Base-by-base conservation (phyloP, 1,140 invertebrate species). In the Whitmania pigra region DNA sequence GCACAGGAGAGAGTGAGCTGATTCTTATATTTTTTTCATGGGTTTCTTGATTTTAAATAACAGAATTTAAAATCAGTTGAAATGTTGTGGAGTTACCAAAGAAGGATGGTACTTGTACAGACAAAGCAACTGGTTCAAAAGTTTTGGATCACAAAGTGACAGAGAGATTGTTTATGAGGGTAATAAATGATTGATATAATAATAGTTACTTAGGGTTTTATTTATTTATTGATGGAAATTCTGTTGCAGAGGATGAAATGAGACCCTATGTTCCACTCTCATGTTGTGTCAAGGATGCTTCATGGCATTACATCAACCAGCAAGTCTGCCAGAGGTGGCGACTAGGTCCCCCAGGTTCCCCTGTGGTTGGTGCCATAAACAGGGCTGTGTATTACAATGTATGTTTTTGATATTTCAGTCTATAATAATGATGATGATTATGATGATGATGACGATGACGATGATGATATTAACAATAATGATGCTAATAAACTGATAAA, bases 21-120 rank as follows among this genome's bases (percentile, higher is more conserved):
- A 53, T 53, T 4, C 29, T 20, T 17, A 53, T 18, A 53, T 49
- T 20, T 68, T 18, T 68, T 40, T 9, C 2, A 3, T 31, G n/a
- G 18, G 13, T 22, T 31, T 20, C 25, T n/a, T n/a, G n/a, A 7
- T 4, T 70, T 43, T 70, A 20, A 70, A 68, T 68, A 29, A 6
- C 9, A 7, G 1, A 4, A 68, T 27, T 68, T 29, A 31, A 36
- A 27, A 27, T n/a, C 72, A 73, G 73, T 63, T 74, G 17, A 57
- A 74, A 53, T 74, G 73, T 63, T 74, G 73, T 55, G 73, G 69
- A n/a, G 73, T 74, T n/a, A 57, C 60, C 25, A 72, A 27, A 20
- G 69, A 72, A 40, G 73, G 73, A 43, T 74, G 73, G 73, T 43
- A 31, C 15, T 36, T 74, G n/a, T 74, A 74, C 36, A 71, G 54